Evolutionary conservation across 2,888 invertebrate genomes (phyloP), one percentile per base, ranked within the genome.

Genomic region (Epistrophe grossulariae): DNA sequence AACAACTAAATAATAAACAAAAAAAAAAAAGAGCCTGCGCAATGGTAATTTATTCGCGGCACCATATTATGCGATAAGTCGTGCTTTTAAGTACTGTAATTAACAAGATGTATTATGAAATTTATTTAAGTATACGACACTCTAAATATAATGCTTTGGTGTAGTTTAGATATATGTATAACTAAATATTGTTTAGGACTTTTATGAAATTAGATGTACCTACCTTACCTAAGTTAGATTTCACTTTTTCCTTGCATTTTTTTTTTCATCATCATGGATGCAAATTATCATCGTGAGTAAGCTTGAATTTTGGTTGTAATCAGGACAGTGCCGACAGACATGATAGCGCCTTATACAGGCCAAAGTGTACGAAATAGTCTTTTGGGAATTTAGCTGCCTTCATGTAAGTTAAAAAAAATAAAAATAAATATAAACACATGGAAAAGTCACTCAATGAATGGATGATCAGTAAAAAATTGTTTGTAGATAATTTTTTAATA

Each of bases 31-130:
- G 60, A 40, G n/a, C n/a, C n/a, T n/a, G 62, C 52, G 28, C 45
- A 15, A 19, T 52, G 17, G 55, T 87, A 83, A 87, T 83, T 79
- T 79, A 87, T 87, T 83, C 87, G 52, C 74, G 24, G 38, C 60
- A 79, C 83, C 68, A 83, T 70, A 79, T 82, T 79, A 64, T 82
- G 87, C 52, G 60, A 59, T 59, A 74, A 87, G 83, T 87, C 87
- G 83, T 87, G 87, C 79, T 59, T 76, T 59, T 76, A 83, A 87
- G 87, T 79, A 87, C 76, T 48, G 83, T 79, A 87, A 87, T 83
- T 87, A 87, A 87, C 87, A 71, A 83, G 83, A 83, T 83, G 72
- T 87, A 83, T 87, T 87, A 83, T 79, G 87, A 79, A 87, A 87
- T 79, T 59, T 59, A 35, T 59, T 35, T 59, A 11, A 38, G 57